Base-by-base conservation (phyloP, 2,888 invertebrate species). In the Standfussiana lucernea region DNA sequence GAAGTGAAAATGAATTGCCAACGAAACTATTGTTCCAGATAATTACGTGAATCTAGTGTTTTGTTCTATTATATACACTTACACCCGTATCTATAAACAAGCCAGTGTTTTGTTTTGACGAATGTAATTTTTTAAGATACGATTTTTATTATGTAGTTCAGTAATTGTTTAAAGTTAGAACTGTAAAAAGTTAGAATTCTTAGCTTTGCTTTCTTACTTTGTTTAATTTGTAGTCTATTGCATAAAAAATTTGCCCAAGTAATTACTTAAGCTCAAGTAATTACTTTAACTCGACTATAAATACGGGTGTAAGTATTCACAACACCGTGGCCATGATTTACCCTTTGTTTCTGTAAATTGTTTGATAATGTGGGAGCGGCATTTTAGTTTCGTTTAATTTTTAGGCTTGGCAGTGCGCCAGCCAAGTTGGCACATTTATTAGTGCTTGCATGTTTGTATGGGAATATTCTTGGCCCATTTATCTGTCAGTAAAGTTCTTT, bases 1-100 rank as follows among this genome's bases (percentile, higher is more conserved):
- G 87, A 87, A 89, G 84, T 80, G 83, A 87, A 89, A 89, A 86
- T 86, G 47, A 86, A 83, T 86, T 82, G 85, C 70, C 73, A 84
- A 73, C 72, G 73, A 59, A 66, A 82, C 87, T 67, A 90, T 91
- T 91, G 91, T 91, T 87, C 65, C 45, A 66, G 21, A 84, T 85
- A 91, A 89, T 88, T 83, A 76, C 80, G 89, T 76, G 87, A 89
- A 84, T 86, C 75, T 74, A 81, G 74, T 83, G 78, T 84, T 88
- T 88, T 86, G 78, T 79, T 81, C 28, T 67, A 77, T 77, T 81
- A 74, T 79, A 78, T 83, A 71, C 68, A 74, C 59, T n/a, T n/a
- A n/a, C n/a, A n/a, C n/a, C n/a, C n/a, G n/a, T n/a, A n/a, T n/a
- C n/a, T n/a, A n/a, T n/a, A n/a, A n/a, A n/a, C n/a, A n/a, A n/a